A percentile compares a stretch with the other conserved stretches of the same genome.
phyloP scores from a whole-genome alignment of 2,113 vertebrate species.

The Verasper variegatus region DNA sequence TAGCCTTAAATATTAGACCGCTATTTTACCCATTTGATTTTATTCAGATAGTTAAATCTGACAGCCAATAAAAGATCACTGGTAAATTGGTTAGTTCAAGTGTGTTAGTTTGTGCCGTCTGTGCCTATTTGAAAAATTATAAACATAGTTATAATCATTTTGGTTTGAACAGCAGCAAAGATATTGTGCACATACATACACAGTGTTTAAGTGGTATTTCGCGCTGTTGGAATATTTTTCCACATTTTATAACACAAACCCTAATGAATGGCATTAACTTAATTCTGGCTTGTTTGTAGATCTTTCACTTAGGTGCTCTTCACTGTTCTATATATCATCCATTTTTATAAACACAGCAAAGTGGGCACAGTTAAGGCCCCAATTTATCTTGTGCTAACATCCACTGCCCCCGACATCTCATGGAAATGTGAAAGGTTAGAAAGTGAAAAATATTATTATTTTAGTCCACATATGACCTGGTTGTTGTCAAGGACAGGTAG shows the following conservation, averaged over 20 bases:
- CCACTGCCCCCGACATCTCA: conserved; percentile 15
- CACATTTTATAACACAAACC: background rate
- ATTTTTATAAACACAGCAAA: conserved; percentile 31
- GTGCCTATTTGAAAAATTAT: too few relatives aligned
- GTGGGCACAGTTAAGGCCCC: conserved; percentile 8
- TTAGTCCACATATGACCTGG: conserved; percentile 4
- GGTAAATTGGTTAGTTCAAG: too few relatives aligned
- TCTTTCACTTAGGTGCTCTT: conserved; percentile 4
- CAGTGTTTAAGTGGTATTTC: conserved; percentile 2
- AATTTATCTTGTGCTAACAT: conserved; percentile 22
- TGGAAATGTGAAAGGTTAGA: background rate
- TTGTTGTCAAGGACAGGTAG: conserved; percentile 17
- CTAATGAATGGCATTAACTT: background rate
- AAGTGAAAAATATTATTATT: conserved; percentile 8
- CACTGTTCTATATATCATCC: background rate
- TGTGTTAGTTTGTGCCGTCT: too few relatives aligned
- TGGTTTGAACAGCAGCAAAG: conserved; percentile 2
- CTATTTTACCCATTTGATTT: background rate
- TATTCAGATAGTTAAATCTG: background rate
- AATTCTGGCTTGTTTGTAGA: background rate
- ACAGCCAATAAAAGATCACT: too few relatives aligned
- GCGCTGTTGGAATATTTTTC: background rate
- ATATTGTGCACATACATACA: background rate
- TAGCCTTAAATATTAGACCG: background rate
- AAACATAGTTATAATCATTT: background rate